Percentiles rank a stretch among this genome's conserved stretches.
Conservation (phyloP, 2,113 vertebrate genomes). For the Zosterops borbonicus region DNA sequence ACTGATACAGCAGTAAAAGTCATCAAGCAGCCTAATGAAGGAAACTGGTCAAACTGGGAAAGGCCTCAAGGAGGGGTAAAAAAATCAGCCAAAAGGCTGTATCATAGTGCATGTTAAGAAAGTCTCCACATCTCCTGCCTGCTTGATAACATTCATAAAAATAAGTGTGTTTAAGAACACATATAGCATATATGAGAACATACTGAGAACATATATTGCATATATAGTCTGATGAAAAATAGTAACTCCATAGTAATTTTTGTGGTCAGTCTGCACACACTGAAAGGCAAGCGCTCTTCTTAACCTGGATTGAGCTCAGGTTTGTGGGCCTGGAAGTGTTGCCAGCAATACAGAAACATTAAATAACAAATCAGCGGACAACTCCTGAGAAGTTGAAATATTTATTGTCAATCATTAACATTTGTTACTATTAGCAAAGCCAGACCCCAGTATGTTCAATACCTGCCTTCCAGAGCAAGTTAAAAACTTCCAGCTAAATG, state of each 20-base stretch:
- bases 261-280: not conserved
- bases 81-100: not conserved
- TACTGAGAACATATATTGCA: not conserved
- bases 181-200: not conserved
- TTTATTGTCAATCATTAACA: not conserved
- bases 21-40: not conserved
- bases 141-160: not conserved
- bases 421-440: not conserved
- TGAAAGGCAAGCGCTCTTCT: not conserved
- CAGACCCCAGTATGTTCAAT: not conserved
- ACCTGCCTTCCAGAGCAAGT: not conserved
- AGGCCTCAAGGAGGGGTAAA: not conserved
- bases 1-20: not conserved
- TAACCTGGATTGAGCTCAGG: not conserved
- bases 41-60: not conserved
- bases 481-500: not conserved
- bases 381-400: not conserved
- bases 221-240: slow-evolving; percentile 19
- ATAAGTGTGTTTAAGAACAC: not conserved
- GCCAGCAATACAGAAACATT: not conserved
- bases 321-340: slow-evolving; percentile 9
- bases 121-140: not conserved
- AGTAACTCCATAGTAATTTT: slow-evolving; percentile 23
- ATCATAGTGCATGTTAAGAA: not conserved
- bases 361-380: not conserved